Percentiles rank a stretch among this genome's conserved stretches.
Conservation (phyloP, 2,888 invertebrate genomes). For the Hoplodrina ambigua region DNA sequence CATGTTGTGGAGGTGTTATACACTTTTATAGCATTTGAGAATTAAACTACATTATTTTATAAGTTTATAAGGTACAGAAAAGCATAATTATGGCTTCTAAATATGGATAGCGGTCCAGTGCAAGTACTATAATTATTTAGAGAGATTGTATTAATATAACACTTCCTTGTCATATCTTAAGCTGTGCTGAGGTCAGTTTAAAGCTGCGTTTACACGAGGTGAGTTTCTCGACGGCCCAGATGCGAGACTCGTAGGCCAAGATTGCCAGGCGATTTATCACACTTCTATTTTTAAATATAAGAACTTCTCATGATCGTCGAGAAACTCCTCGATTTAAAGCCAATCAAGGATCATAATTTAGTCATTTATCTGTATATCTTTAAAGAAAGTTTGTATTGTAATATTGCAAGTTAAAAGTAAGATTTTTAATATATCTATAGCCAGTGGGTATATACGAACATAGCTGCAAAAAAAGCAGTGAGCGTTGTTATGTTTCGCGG, state of each 20-base stretch:
- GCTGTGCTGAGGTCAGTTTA: conserved; percentile 7
- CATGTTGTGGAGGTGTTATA: conserved; percentile 40
- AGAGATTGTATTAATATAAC: conserved; percentile 27
- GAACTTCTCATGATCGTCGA: neutral
- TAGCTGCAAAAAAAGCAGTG: neutral
- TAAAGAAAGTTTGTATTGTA: conserved; percentile 12
- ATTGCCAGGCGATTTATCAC: neutral
- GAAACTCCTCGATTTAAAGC: neutral
- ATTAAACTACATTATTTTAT: conserved; percentile 46
- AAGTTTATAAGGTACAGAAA: conserved; percentile 23
- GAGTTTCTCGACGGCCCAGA: neutral
- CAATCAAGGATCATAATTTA: conserved; percentile 1
- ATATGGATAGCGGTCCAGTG: conserved; percentile 29
- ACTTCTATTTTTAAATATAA: conserved; percentile 2
- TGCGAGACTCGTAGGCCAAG: neutral
- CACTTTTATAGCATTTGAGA: conserved; percentile 38
- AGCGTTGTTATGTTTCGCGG: neutral
- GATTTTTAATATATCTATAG: neutral
- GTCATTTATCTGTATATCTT: neutral
- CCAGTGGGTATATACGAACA: neutral
- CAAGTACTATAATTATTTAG: conserved; percentile 36
- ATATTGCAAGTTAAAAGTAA: neutral
- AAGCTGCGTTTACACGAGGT: conserved; percentile 2
- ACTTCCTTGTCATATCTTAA: conserved; percentile 36
- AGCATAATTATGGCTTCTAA: conserved; percentile 28